Percentiles rank a stretch among this genome's conserved stretches.
Conservation (phyloP, 2,888 invertebrate species). For the Meliscaeva auricollis region DNA sequence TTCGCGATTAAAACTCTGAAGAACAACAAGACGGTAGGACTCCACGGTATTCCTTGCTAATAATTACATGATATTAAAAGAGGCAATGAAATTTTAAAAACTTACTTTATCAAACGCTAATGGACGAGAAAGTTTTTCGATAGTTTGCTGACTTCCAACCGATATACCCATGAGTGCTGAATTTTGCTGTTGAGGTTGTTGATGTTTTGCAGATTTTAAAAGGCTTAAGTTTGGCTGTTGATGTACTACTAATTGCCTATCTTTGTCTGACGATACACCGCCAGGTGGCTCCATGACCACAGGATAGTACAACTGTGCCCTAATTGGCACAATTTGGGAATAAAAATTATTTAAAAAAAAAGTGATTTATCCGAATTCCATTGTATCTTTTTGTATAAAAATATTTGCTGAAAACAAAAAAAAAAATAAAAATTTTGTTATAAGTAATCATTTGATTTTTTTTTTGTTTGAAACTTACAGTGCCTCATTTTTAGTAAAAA, state of each 20-base stretch:
- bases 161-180: constrained; percentile 78
- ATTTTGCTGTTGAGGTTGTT: constrained; percentile 77
- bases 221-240: constrained; percentile 77
- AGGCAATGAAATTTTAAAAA: too few species aligned
- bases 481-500: constrained; percentile 79
- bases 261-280: constrained; percentile 82
- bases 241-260: constrained; percentile 80
- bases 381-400: constrained; percentile 82
- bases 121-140: constrained; percentile 86
- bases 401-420: constrained; percentile 79
- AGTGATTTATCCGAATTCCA: constrained; percentile 83
- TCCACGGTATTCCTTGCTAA: too few species aligned
- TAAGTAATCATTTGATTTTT: too few species aligned
- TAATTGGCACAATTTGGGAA: constrained; percentile 79
- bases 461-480: too few species aligned
- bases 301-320: constrained; percentile 78
- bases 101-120: constrained; percentile 90
- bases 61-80: too few species aligned
- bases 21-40: too few species aligned
- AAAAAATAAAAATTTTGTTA: constrained; percentile 31
- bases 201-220: constrained; percentile 74
- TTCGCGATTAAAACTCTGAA: too few species aligned
- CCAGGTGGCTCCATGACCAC: constrained; percentile 84
- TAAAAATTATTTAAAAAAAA: constrained; percentile 57
- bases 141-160: constrained; percentile 80